Evolutionary conservation across 2,888 invertebrate genomes (phyloP).

Genomic region (Baccha elongata): DNA sequence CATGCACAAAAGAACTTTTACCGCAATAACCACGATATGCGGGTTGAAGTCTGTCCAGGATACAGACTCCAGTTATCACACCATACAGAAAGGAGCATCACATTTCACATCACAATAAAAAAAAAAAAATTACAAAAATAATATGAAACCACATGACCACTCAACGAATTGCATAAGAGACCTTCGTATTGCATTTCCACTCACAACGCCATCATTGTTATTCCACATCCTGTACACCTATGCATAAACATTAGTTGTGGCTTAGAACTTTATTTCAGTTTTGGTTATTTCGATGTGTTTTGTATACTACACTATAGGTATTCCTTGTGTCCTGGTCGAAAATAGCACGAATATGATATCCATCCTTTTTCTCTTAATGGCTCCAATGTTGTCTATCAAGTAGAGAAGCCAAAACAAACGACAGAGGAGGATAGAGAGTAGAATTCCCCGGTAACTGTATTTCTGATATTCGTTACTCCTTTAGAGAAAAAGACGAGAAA

Average conservation of each 20-base stretch:
- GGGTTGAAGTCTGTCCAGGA: slow-evolving; percentile 32
- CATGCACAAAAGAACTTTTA: slow-evolving; percentile 19
- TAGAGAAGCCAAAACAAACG: slow-evolving; percentile 67
- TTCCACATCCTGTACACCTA: slow-evolving; percentile 66
- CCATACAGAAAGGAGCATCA: slow-evolving; percentile 14
- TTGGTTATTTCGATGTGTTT: slow-evolving; percentile 27
- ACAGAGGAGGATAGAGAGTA: slow-evolving; percentile 10
- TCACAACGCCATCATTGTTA: slow-evolving; percentile 13
- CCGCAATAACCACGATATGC: slow-evolving; percentile 54
- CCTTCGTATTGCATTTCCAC: slow-evolving; percentile 36
- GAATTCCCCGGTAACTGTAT: not conserved
- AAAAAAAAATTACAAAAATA: slow-evolving; percentile 30
- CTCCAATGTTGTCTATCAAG: slow-evolving; percentile 69
- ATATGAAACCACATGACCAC: slow-evolving; percentile 70
- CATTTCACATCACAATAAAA: not conserved
- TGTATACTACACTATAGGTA: not conserved
- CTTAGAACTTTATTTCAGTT: slow-evolving; percentile 67
- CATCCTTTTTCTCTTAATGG: slow-evolving; percentile 46
- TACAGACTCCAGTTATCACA: slow-evolving; percentile 38
- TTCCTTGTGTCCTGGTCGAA: slow-evolving; percentile 10
- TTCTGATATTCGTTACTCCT: not conserved
- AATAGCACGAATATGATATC: slow-evolving; percentile 52
- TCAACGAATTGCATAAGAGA: slow-evolving; percentile 70
- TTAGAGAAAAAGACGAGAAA: slow-evolving; percentile 6
- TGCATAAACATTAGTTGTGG: slow-evolving; percentile 73